A percentile compares a stretch with the other conserved stretches of the same genome.
These are phyloP conservation scores for Temnothorax nylanderi DNA, from an alignment of 1,140 invertebrate genomes.

Conservation along the genomic window DNA sequence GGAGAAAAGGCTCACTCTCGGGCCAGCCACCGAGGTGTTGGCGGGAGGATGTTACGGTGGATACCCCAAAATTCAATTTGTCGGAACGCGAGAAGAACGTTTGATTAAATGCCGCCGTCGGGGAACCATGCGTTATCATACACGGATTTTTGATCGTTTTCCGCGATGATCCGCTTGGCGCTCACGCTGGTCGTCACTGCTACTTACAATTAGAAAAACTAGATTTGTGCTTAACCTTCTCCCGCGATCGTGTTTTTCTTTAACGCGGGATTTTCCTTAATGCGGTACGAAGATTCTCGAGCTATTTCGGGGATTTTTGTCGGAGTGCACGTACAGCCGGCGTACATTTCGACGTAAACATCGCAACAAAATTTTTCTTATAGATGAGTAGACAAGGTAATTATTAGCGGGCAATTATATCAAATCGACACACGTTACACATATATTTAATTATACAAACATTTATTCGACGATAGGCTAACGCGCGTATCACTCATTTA, in stretches of 20 bases:
- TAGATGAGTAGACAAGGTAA: background rate
- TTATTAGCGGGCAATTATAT: background rate
- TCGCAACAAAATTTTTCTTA: constrained; percentile 15
- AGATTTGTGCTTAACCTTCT: background rate
- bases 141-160: constrained; percentile 49
- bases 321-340: background rate
- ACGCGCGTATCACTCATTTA: background rate
- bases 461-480: background rate
- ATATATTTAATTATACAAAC: background rate
- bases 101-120: constrained; percentile 68
- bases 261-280: constrained; percentile 7
- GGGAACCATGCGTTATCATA: constrained; percentile 28
- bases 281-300: background rate
- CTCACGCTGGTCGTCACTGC: background rate
- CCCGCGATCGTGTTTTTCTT: background rate
- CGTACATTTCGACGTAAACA: background rate
- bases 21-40: constrained; percentile 28
- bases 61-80: constrained; percentile 69
- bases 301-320: background rate
- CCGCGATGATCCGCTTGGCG: background rate
- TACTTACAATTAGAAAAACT: background rate
- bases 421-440: background rate
- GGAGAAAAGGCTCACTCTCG: background rate
- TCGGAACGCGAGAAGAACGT: constrained; percentile 57
- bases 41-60: constrained; percentile 37